These are phyloP conservation scores for Drosophila pruinosa DNA, from an alignment of 1,140 invertebrate species.

Conservation along the genomic window DNA sequence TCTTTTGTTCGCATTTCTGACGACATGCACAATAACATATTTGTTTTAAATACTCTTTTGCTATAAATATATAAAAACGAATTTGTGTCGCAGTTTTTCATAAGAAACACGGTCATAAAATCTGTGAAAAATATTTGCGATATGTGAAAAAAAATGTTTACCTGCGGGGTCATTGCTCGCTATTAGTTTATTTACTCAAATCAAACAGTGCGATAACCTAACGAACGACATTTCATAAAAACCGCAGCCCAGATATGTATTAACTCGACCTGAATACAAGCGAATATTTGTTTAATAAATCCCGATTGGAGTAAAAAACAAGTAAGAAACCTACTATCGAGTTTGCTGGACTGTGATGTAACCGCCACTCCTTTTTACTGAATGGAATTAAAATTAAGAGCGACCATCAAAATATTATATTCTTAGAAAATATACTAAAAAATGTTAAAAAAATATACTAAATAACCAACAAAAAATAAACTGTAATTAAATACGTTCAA, in stretches of 20 bases:
- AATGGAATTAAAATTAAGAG: too few relatives aligned
- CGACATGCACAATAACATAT: background rate
- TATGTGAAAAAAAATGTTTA: background rate
- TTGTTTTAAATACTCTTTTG: constrained; percentile 5
- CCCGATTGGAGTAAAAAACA: background rate
- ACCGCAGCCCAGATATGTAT: background rate
- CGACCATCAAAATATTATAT: too few relatives aligned
- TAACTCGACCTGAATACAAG: background rate
- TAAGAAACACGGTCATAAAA: background rate
- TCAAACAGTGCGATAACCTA: constrained; percentile 1
- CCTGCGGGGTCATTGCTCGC: constrained; percentile 9
- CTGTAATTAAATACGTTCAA: too few relatives aligned
- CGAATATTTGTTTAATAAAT: constrained; percentile 22
- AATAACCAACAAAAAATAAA: too few relatives aligned
- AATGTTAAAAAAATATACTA: too few relatives aligned
- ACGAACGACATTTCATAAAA: constrained; percentile 17
- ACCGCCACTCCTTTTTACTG: too few relatives aligned
- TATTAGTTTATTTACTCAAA: constrained; percentile 14
- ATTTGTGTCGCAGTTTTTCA: background rate
- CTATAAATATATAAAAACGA: background rate
- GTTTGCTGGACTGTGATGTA: too few relatives aligned
- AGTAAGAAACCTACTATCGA: background rate
- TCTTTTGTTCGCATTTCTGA: background rate
- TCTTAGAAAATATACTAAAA: too few relatives aligned
- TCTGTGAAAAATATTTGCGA: background rate